phyloP scores from a whole-genome alignment of 2,113 vertebrate genomes.

The Muntiacus reevesi region DNA sequence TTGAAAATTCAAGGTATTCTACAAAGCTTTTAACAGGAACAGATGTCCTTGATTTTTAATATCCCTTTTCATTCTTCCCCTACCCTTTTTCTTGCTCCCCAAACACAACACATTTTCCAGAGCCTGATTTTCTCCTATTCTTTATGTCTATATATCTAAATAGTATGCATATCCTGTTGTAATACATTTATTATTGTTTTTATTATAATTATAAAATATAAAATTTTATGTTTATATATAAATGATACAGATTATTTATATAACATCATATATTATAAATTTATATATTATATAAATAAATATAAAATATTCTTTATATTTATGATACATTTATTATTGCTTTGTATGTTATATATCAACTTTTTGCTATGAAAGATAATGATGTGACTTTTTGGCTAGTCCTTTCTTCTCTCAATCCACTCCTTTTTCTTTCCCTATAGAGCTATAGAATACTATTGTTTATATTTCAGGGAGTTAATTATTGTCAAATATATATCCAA shows the following conservation, averaged over 20 bases:
- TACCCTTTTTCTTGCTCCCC: neutral
- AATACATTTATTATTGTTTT: neutral
- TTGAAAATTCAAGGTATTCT: neutral
- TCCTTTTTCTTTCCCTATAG: neutral
- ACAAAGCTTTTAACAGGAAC: neutral
- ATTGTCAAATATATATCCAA: neutral
- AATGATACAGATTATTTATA: neutral
- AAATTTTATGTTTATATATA: neutral
- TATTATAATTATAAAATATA: neutral
- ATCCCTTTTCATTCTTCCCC: neutral
- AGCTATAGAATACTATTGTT: neutral
- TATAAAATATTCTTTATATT: neutral
- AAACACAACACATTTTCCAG: neutral
- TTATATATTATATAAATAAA: neutral
- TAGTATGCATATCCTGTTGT: neutral
- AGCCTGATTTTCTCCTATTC: neutral
- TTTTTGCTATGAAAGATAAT: neutral
- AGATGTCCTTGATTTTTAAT: neutral
- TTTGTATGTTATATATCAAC: neutral
- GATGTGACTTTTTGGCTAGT: neutral
- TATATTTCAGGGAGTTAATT: neutral
- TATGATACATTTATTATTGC: neutral
- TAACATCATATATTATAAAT: neutral
- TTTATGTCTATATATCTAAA: neutral
- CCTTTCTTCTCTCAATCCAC: neutral